A percentile compares a stretch with the other conserved stretches of the same genome.
Conservation (phyloP, 1,140 invertebrate genomes). For the Heliconius eleuchia region DNA sequence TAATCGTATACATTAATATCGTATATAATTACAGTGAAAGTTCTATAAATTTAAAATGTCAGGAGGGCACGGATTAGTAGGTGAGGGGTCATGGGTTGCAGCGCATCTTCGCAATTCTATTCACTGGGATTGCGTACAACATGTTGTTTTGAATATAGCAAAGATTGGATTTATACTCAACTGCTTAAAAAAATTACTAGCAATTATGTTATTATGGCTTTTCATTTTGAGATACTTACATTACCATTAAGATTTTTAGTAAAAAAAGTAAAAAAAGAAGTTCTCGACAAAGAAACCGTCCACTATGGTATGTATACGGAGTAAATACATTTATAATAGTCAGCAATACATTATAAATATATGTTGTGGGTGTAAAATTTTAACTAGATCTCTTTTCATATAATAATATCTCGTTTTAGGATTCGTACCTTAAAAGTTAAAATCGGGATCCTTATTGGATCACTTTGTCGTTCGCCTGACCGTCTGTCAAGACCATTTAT, state of each 20-base stretch:
- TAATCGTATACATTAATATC: slow-evolving; percentile 39
- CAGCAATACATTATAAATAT: no score
- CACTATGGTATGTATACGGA: no score
- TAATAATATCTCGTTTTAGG: no score
- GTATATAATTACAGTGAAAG: slow-evolving; percentile 39
- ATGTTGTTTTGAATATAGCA: neutral
- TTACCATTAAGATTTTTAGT: neutral
- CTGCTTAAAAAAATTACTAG: neutral
- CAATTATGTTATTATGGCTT: neutral
- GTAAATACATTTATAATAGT: no score
- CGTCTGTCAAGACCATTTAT: no score
- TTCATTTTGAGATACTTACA: neutral
- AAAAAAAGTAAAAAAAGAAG: neutral
- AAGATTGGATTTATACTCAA: neutral
- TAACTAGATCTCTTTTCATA: no score
- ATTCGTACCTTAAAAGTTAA: no score
- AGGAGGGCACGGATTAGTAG: slow-evolving; percentile 48
- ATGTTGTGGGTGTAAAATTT: no score
- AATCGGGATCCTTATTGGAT: no score
- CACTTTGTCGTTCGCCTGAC: no score
- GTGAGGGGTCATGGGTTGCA: slow-evolving; percentile 46
- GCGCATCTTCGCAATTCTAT: slow-evolving; percentile 47
- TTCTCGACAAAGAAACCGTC: no score
- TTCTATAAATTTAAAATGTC: slow-evolving; percentile 47
- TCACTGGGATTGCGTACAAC: slow-evolving; percentile 25